phyloP scores from a whole-genome alignment of 2,797 vertebrate genomes.

The Pseudomugil gertrudae region DNA sequence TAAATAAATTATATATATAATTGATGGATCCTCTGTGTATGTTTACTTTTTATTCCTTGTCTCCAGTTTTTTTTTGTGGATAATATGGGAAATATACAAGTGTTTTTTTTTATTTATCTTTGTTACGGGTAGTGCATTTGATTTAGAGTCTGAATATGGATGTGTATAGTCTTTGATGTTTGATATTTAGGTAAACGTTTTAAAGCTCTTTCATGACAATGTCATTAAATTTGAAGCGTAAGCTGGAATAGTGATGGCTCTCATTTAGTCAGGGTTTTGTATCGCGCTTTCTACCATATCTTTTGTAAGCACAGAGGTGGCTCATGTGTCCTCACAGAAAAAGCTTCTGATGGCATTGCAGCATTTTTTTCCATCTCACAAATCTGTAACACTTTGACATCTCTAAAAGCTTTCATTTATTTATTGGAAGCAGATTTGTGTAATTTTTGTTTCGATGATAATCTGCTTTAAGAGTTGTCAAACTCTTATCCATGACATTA shows the following conservation, averaged over 20 bases:
- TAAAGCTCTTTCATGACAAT: conserved; percentile 26
- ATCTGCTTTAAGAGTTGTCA: conserved; percentile 62
- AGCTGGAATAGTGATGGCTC: conserved; percentile 25
- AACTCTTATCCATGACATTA: conserved; percentile 71
- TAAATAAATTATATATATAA: too few relatives aligned
- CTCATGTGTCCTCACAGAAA: conserved; percentile 20
- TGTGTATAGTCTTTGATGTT: conserved; percentile 19
- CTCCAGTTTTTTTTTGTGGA: conserved; percentile 37
- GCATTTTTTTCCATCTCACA: conserved; percentile 61
- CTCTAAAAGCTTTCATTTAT: conserved; percentile 42
- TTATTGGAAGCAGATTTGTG: conserved; percentile 14
- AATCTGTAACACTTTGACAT: conserved; percentile 74
- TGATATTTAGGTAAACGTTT: conserved; percentile 17
- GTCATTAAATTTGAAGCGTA: conserved; percentile 32
- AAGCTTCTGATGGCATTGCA: conserved; percentile 47
- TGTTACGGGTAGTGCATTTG: conserved; percentile 29
- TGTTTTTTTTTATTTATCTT: conserved; percentile 28
- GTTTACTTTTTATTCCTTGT: conserved; percentile 21
- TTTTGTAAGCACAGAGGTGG: conserved; percentile 15
- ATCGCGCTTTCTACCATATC: conserved; percentile 4
- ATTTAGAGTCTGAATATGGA: conserved; percentile 13
- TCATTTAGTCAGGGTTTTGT: conserved; percentile 29
- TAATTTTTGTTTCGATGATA: neutral
- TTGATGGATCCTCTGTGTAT: conserved; percentile 49
- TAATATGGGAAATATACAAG: conserved; percentile 20